Evolutionary conservation across 2,888 invertebrate species (phyloP), one percentile per base, ranked within the genome.

Genomic region (Melangyna quadrimaculata): DNA sequence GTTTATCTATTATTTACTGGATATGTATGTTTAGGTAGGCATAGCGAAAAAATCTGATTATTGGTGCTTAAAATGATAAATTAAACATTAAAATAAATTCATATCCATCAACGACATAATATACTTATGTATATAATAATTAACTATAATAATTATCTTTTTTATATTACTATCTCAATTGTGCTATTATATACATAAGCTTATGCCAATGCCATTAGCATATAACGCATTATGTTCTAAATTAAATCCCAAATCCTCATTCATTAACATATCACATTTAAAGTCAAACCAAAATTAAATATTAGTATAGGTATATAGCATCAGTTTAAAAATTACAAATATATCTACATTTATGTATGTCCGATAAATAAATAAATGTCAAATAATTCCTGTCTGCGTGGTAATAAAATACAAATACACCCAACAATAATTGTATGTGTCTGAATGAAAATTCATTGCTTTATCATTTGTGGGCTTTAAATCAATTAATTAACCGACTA

Each of bases 401-500:
- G 37, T 19, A 40, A 65, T 19, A 51, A 53, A 35, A 61, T 45
- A 48, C 35, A 37, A 43, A 57, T 22, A 63, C 27, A 27, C 67
- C 45, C 59, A 53, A 48, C 40, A 37, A 48, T 74, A 43, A 55
- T 74, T 72, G 27, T 19, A 43, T 67, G 59, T 70, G 63, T 57
- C 61, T 70, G 74, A 71, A 71, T 67, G 84, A 67, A 79, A 84
- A 77, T 77, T 75, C 79, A 84, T 70, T 45, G 83, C 74, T 79
- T 74, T 75, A 84, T 86, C 80, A 78, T 80, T 69, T 79, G 73
- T 73, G 67, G 77, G 77, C 80, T 63, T 80, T 80, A 86, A 86
- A 86, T 86, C 86, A 86, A 86, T 86, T 86, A 86, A 86, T 86
- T 86, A 84, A 80, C 79, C 86, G 86, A 77, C 86, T 86, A 86